Conservation (phyloP, 2,797 vertebrate species). For the Poecile montanus region DNA sequence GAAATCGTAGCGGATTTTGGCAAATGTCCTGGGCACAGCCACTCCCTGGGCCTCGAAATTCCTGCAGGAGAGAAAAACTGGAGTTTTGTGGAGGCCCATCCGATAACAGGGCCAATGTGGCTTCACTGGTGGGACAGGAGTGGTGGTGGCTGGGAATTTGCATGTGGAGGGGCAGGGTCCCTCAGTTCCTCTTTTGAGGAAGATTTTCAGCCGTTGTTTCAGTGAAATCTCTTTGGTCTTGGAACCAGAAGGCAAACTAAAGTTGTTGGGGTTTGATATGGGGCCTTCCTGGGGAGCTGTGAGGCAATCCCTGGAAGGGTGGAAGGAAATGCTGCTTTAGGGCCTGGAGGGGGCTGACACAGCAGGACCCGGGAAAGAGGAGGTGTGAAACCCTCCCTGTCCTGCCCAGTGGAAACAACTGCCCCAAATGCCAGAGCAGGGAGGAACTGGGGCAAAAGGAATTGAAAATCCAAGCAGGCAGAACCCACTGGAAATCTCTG, state of each 20-base stretch:
- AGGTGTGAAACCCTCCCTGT: not conserved
- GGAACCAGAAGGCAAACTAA: not conserved
- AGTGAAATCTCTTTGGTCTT: not conserved
- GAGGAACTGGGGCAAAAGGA: not conserved
- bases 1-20: conserved; percentile 93
- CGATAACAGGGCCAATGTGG: not conserved
- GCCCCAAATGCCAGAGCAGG: not conserved
- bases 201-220: not conserved
- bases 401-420: not conserved
- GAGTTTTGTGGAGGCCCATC: not conserved
- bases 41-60: conserved; percentile 78
- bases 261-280: not conserved
- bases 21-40: conserved; percentile 79
- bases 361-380: not conserved
- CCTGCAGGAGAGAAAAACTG: conserved; percentile 62
- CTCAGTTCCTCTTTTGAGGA: not conserved
- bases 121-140: not conserved
- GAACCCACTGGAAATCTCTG: not conserved
- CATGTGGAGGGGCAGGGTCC: not conserved
- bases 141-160: not conserved
- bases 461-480: not conserved
- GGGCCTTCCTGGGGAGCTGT: not conserved
- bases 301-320: not conserved
- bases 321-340: not conserved
- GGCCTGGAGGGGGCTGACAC: not conserved